These are phyloP conservation scores for Leptopilina boulardi DNA, from an alignment of 1,140 invertebrate species.

Conservation along the genomic window DNA sequence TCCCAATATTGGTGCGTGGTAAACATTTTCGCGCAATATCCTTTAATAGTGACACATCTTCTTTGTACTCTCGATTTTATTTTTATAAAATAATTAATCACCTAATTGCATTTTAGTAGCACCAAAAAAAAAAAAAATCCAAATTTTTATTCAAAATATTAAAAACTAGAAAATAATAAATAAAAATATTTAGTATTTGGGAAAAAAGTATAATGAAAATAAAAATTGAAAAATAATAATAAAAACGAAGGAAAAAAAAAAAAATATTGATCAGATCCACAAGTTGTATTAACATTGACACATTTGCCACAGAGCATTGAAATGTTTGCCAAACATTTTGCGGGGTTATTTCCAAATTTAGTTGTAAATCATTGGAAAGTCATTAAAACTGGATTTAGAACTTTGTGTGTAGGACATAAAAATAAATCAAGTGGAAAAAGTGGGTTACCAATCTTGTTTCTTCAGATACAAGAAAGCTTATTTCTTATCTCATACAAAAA, in stretches of 20 bases:
- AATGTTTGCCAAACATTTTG: neutral
- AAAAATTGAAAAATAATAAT: neutral
- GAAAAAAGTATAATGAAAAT: no score
- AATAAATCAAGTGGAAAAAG: conserved; percentile 51
- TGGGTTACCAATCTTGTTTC: conserved; percentile 44
- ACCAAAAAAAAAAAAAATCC: no score
- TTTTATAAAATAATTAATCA: no score
- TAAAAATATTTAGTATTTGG: no score
- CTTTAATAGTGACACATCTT: neutral
- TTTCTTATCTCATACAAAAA: conserved; percentile 39
- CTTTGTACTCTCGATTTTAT: no score
- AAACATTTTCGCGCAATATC: neutral
- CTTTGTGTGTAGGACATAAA: conserved; percentile 39
- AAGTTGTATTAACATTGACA: neutral
- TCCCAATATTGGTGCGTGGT: no score
- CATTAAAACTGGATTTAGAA: neutral
- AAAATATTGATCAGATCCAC: neutral
- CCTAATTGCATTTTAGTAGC: no score
- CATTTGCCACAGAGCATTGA: conserved; percentile 9
- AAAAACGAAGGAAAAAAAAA: no score
- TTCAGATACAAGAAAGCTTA: conserved; percentile 29
- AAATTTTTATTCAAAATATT: no score
- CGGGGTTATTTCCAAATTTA: conserved; percentile 2
- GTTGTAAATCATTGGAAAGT: neutral
- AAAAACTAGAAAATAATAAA: no score